Evolutionary conservation across 2,888 invertebrate genomes (phyloP), one percentile per base, ranked within the genome.

Genomic region (Tenodera sinensis): DNA sequence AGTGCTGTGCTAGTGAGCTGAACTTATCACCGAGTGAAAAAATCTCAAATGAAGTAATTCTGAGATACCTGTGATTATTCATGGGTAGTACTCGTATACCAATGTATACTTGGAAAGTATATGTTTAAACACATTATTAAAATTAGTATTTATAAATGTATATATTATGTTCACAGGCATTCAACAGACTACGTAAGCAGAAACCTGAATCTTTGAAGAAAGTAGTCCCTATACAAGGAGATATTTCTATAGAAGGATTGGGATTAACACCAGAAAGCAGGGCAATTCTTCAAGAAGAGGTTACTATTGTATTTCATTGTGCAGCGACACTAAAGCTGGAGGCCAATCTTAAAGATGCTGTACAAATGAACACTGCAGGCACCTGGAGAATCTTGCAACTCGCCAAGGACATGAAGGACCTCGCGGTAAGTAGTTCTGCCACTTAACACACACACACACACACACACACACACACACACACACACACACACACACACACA

Each of bases 311-410:
- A 0, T 97, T 98, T 92, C 98, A 98, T 92, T 97, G 97, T 92
- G 98, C 98, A 0, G 98, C 98, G 9, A 97, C 97, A 91, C 97
- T 98, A 83, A 95, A 96, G 93, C 96, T 97, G 92, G 96, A 97
- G 92, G 95, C 96, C 91, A 93, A 95, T 0, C 93, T 97, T 71
- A 95, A 95, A 93, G 92, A 94, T 14, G 95, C 96, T 0, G 93
- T 96, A 20, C 93, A 94, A 88, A 94, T 96, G 93, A 97, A 97
- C 92, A 95, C 96, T 0, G 93, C 94, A 2, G 95, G 95, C 34
- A 95, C 95, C 0, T 92, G 93, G 89, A 93, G 95, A 90, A 92
- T 96, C 90, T 92, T 96, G 71, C 92, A 94, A 27, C 92, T 96
- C 15, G 96, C 96, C 90, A 97, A 96, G 92, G 94, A 95, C 89